Evolutionary conservation across 1,140 invertebrate genomes (phyloP), one percentile per base, ranked within the genome.

Genomic region (Zaprionus gabonicus): DNA sequence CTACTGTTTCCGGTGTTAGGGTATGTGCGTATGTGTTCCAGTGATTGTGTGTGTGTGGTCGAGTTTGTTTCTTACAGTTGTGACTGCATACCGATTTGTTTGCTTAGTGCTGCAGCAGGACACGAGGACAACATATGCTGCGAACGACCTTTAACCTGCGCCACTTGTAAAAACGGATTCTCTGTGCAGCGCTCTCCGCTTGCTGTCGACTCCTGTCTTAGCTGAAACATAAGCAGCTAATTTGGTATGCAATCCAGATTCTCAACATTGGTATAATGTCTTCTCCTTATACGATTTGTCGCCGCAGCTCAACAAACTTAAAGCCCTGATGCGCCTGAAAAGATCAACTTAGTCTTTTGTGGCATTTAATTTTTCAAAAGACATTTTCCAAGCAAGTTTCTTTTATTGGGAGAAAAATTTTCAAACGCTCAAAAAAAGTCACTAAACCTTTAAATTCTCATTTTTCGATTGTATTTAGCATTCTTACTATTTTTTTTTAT

Each of bases 71-170:
- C 74, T 77, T 77, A 75, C 74, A 76, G 80, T 91, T 91, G 78
- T 82, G 87, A 84, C 88, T 91, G 88, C 83, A 91, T 91, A 91
- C 88, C 91, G 88, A 91, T 91, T 91, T 91, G 88, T 82, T 91
- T 80, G 78, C 76, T 82, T 86, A 81, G 75, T 86, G 83, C 87
- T 84, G 81, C 87, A 82, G 73, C 78, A 71, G 57, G 41, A 36
- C 65, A 65, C 20, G 36, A 44, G 59, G 56, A 79, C 87, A 87
- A 86, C 87, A 91, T 84, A 83, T 88, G 83, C 84, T 87, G 79
- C 55, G 70, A 84, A 88, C 78, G 84, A 81, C 85, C 84, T 81
- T 84, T 84, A 87, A 84, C 84, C 84, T 87, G 85, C 38, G 46
- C 84, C 78, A 73, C 74, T 79, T 65, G 77, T 58, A 63, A 60